Base-by-base conservation (phyloP, 1,140 invertebrate species). In the Scaptodrosophila lebanonensis region DNA sequence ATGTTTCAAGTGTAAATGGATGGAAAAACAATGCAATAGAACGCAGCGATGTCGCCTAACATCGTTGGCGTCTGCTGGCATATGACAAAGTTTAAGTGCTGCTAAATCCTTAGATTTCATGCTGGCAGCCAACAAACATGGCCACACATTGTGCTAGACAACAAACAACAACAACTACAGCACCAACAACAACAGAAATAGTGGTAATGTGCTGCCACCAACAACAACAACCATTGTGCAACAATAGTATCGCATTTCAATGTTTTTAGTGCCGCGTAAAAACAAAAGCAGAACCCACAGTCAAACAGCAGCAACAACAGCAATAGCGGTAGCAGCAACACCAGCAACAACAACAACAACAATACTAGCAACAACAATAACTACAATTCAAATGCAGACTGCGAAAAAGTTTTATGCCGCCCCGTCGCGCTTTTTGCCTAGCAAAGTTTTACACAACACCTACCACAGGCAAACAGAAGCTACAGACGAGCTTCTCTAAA, bases 31-130 rank as follows among this genome's bases (percentile, higher is more conserved):
- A 38, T 66, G 63, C 62, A 29, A 66, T 49, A 66, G 50, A 42
- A 64, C 60, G 58, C 38, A 62, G 33, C 44, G 54, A 54, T 38
- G 36, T 68, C 52, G 44, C 48, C 66, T 48, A 66, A 62, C 48
- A 50, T 51, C 58, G 43, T 51, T 9, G 47, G 59, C 45, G 54
- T 36, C 18, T 38, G 18, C 20, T 16, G 16, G 51, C 48, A 48
- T 79, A 79, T 77, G 75, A 83, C 75, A 82, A 82, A 82, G 75
- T 82, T 82, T 82, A 82, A 82, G 75, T 82, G 75, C 75, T 82
- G 69, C 66, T 82, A 82, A 82, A 82, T 82, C 75, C 75, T 70
- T 75, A 75, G 75, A 82, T 82, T 82, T 82, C 73, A 82, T 79
- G 73, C 73, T 79, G 73, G 73, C 73, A 77, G 65, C 53, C 56